Base-by-base conservation (phyloP, 2,888 invertebrate genomes). In the Pterostichus madidus region DNA sequence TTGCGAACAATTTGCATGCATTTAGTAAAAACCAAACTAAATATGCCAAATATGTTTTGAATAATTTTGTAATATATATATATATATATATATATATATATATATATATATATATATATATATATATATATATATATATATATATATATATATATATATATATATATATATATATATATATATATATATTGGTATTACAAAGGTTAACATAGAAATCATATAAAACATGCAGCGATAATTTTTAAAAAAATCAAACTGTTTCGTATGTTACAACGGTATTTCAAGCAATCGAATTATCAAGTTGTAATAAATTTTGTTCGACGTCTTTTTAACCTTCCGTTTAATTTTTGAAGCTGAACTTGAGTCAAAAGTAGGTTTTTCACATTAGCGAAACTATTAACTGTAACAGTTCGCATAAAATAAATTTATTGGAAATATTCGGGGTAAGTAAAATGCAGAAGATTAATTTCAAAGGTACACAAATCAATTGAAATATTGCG, bases 401-500 rank as follows among this genome's bases (percentile, higher is more conserved):
- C 31, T 7, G 2, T 75, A n/a, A 24, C 46, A 24, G 15, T 44
- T 15, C 13, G 44, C 49, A 49, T 5, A 24, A 49, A 49, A 75
- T 49, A 46, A 15, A 49, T 17, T 75, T 39, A 71, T 71, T 39
- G 44, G 10, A 32, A 31, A 75, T 75, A 24, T 75, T 24, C 13
- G 5, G 17, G 49, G 10, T 49, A 3, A 24, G 13, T n/a, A 52
- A 6, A 75, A 49, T 7, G 11, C n/a, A 46, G 6, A 11, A 32
- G n/a, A 76, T 76, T 76, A 56, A 76, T 76, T 31, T 35, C 31
- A 49, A 46, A 46, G 17, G n/a, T 46, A 11, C 35, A 52, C 35
- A 76, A n/a, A 53, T 76, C 35, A 76, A 76, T 31, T 76, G 35
- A 32, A 53, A 76, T n/a, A 10, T 56, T 56, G 76, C 76, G 76